These are phyloP conservation scores for Tympanuchus pallidicinctus DNA, from an alignment of 2,113 vertebrate genomes.

Conservation along the genomic window DNA sequence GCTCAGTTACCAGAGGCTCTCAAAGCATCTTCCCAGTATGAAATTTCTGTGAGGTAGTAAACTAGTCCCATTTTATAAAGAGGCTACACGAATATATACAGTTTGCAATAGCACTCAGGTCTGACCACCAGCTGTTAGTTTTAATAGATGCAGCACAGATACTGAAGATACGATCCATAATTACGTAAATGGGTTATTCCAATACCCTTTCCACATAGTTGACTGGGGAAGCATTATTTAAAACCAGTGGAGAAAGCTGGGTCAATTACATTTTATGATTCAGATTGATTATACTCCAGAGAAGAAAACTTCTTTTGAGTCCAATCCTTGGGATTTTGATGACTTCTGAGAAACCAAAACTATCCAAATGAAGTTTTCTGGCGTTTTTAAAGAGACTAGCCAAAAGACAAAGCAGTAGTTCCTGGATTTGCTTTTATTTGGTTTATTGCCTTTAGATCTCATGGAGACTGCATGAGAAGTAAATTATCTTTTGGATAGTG, in stretches of 20 bases:
- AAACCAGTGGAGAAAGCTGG: not conserved
- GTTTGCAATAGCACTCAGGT: not conserved
- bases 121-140: not conserved
- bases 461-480: not conserved
- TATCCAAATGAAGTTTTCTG: not conserved
- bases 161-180: not conserved
- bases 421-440: not conserved
- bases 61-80: not conserved
- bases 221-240: not conserved
- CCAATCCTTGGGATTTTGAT: not conserved
- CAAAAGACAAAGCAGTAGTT: not conserved
- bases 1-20: not conserved
- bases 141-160: not conserved
- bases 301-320: not conserved
- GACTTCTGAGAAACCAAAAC: not conserved
- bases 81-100: not conserved
- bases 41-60: not conserved
- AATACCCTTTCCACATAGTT: not conserved
- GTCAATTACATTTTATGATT: not conserved
- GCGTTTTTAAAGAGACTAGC: slow-evolving; percentile 1
- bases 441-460: not conserved
- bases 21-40: not conserved
- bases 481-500: not conserved
- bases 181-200: not conserved
- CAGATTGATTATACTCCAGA: not conserved